These are phyloP conservation scores for Episyrphus balteatus DNA, from an alignment of 1,140 invertebrate species.

Conservation along the genomic window DNA sequence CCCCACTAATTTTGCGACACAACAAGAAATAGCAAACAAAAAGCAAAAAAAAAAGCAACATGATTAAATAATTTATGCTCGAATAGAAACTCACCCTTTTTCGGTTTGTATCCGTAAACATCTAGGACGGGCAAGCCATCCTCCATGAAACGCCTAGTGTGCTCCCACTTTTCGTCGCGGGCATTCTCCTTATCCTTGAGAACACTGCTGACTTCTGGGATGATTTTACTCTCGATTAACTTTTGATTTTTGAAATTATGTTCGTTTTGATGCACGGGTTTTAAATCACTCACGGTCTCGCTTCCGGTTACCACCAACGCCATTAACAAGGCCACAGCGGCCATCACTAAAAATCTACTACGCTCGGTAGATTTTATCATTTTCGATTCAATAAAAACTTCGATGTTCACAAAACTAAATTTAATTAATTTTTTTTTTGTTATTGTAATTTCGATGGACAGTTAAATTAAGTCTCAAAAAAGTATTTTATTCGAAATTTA, in stretches of 20 bases:
- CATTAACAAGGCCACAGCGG: too few species aligned
- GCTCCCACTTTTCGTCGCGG: conserved; percentile 32
- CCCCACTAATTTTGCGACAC: too few species aligned
- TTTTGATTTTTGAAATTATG: conserved; percentile 28
- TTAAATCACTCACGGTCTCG: neutral
- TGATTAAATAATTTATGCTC: neutral
- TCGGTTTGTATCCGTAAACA: conserved; percentile 27
- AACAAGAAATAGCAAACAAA: too few species aligned
- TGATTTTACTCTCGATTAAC: conserved; percentile 31
- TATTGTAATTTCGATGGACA: too few species aligned
- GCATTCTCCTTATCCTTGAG: conserved; percentile 15
- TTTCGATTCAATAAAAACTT: too few species aligned
- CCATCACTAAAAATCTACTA: too few species aligned
- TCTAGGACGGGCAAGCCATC: conserved; percentile 33
- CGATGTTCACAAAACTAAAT: too few species aligned
- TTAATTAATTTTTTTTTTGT: too few species aligned
- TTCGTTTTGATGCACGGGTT: conserved; percentile 18
- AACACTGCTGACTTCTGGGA: conserved; percentile 25
- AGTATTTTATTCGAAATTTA: too few species aligned
- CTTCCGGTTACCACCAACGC: neutral
- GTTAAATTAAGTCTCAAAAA: too few species aligned
- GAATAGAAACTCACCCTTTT: conserved; percentile 19
- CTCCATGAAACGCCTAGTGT: conserved; percentile 30
- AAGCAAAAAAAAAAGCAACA: neutral
- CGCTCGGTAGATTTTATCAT: too few species aligned